A percentile compares a stretch with the other conserved stretches of the same genome.
These are phyloP conservation scores for Lophura nycthemera DNA, from an alignment of 2,113 vertebrate genomes.

Conservation along the genomic window DNA sequence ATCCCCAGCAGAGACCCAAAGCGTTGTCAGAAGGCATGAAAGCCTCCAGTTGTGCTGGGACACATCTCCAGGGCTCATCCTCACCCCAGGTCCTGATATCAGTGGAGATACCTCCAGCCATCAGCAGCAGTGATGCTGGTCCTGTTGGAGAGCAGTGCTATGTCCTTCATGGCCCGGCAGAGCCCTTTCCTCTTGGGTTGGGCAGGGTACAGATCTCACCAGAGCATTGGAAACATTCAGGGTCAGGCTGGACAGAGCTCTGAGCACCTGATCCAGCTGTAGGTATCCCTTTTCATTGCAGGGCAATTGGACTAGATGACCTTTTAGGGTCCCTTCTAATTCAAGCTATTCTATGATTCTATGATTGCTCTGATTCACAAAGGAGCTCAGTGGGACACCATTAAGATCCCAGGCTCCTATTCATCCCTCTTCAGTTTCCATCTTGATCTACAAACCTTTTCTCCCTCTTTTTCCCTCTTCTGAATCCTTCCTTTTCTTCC, in stretches of 20 bases:
- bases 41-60: neutral
- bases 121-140: neutral
- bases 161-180: neutral
- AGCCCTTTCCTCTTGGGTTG: neutral
- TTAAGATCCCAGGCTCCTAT: neutral
- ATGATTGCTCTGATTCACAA: neutral
- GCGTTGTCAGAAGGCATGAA: neutral
- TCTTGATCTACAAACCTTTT: neutral
- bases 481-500: neutral
- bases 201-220: neutral
- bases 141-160: neutral
- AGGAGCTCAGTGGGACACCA: fast-evolving
- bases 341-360: too few relatives aligned
- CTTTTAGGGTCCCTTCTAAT: too few relatives aligned
- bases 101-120: fast-evolving
- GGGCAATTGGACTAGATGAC: too few relatives aligned
- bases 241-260: too few relatives aligned
- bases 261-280: too few relatives aligned
- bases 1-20: neutral
- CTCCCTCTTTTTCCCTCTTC: neutral
- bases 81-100: neutral
- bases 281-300: too few relatives aligned
- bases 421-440: neutral
- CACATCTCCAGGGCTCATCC: neutral
- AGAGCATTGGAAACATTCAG: neutral